A percentile compares a stretch with the other conserved stretches of the same genome.
Evolutionary conservation across 2,797 vertebrate species (phyloP).

Genomic region (Chaunax sp.): DNA sequence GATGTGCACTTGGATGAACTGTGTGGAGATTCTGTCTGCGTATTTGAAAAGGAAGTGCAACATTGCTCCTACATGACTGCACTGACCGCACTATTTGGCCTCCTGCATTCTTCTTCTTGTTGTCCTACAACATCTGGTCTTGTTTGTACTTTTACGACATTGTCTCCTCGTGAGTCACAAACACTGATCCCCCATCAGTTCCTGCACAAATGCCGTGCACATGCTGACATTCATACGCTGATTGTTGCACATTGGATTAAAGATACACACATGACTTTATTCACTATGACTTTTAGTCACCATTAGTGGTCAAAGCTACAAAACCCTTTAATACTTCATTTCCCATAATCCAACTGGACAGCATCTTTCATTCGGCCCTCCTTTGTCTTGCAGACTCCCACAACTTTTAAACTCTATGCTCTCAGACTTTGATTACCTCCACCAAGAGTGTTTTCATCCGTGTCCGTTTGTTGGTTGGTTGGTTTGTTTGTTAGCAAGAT

Average conservation of each 20-base stretch:
- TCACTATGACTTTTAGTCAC: not conserved
- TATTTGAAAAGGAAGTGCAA: too few relatives aligned
- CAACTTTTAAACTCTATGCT: not conserved
- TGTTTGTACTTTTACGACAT: not conserved
- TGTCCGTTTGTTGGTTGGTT: too few relatives aligned
- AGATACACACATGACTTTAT: too few relatives aligned
- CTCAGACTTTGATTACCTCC: not conserved
- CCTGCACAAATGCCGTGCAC: not conserved
- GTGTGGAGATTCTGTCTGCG: too few relatives aligned
- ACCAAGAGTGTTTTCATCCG: too few relatives aligned
- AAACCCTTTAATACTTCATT: not conserved
- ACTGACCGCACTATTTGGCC: not conserved
- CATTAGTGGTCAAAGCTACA: not conserved
- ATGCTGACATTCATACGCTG: too few relatives aligned
- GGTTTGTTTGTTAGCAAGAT: too few relatives aligned
- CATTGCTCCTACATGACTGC: too few relatives aligned
- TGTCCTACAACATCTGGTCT: not conserved
- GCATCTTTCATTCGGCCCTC: not conserved
- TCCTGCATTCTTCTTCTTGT: not conserved
- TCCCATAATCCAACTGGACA: conserved; percentile 3
- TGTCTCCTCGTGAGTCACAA: conserved; percentile 15
- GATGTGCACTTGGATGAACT: not conserved
- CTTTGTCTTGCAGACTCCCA: not conserved
- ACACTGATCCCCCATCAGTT: not conserved
- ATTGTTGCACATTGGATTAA: too few relatives aligned